A percentile compares a stretch with the other conserved stretches of the same genome.
These are phyloP conservation scores for Platypus cylindrus DNA, from an alignment of 2,888 invertebrate species.

Conservation along the genomic window DNA sequence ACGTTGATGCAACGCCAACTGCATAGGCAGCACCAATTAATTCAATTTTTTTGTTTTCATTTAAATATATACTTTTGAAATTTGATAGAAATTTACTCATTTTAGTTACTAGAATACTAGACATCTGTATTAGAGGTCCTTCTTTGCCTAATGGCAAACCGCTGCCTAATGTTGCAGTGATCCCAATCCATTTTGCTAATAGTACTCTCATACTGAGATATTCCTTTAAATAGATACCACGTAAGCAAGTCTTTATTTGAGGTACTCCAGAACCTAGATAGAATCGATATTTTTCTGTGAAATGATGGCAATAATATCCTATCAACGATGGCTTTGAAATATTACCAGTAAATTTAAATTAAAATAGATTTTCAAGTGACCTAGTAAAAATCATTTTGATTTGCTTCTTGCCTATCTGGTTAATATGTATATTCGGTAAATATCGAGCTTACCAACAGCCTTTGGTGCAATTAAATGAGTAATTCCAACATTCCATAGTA, in stretches of 20 bases:
- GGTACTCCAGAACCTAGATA: constrained; percentile 90
- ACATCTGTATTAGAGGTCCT: constrained; percentile 96
- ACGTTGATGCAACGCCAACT: constrained; percentile 86
- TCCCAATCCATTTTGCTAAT: constrained; percentile 79
- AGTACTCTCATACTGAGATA: constrained; percentile 88
- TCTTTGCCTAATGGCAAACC: constrained; percentile 95
- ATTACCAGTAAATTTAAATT: too few relatives aligned
- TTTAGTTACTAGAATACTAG: constrained; percentile 85
- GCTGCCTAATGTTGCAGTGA: constrained; percentile 87
- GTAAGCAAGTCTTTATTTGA: constrained; percentile 93
- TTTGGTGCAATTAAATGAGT: constrained; percentile 91
- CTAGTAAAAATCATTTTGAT: too few relatives aligned
- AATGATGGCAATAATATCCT: too few relatives aligned
- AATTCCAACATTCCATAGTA: constrained; percentile 87
- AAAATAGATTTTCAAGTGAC: too few relatives aligned
- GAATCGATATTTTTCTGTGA: too few relatives aligned
- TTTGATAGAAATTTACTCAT: constrained; percentile 81
- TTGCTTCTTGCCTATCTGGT: too few relatives aligned
- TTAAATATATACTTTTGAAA: constrained; percentile 85
- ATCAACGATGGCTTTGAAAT: too few relatives aligned
- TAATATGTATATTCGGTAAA: background rate
- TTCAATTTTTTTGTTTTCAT: constrained; percentile 87
- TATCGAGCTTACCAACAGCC: constrained; percentile 53
- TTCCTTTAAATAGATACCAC: constrained; percentile 92
- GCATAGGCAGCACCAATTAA: constrained; percentile 96